A percentile compares a stretch with the other conserved stretches of the same genome.
phyloP scores from a whole-genome alignment of 2,888 invertebrate species.

The Linnaemya tessellans region DNA sequence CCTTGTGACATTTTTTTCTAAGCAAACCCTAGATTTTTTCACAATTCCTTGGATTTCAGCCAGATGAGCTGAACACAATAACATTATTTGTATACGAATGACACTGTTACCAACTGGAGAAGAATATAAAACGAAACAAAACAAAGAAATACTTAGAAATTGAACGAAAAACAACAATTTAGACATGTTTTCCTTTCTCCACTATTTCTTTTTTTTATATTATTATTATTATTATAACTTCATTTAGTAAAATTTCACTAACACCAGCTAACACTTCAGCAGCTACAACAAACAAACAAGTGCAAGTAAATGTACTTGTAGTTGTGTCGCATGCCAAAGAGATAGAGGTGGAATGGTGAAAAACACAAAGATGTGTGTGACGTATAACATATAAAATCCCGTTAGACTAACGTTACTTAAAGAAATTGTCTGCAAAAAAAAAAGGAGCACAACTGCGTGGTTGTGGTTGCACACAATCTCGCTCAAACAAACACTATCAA shows the following conservation, averaged over 20 bases:
- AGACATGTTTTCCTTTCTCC: slow-evolving; percentile 40
- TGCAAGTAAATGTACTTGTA: slow-evolving; percentile 24
- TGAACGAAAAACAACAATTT: slow-evolving; percentile 23
- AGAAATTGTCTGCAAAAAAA: slow-evolving; percentile 1
- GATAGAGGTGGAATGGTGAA: neutral
- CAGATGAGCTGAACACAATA: slow-evolving; percentile 57
- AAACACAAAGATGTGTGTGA: neutral
- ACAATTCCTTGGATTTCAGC: slow-evolving; percentile 56
- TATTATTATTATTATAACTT: slow-evolving; percentile 9
- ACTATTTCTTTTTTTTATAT: neutral
- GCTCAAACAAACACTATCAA: neutral
- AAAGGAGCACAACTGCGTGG: slow-evolving; percentile 38
- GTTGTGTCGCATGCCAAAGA: slow-evolving; percentile 4
- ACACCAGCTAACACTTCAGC: slow-evolving; percentile 6
- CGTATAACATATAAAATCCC: slow-evolving; percentile 48
- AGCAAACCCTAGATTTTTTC: slow-evolving; percentile 26
- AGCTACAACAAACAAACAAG: slow-evolving; percentile 1
- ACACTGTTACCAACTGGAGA: slow-evolving; percentile 64
- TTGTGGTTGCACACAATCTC: slow-evolving; percentile 47
- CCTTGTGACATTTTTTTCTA: neutral
- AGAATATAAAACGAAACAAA: slow-evolving; percentile 22
- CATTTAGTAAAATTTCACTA: slow-evolving; percentile 29
- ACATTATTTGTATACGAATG: slow-evolving; percentile 59
- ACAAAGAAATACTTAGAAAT: slow-evolving; percentile 29
- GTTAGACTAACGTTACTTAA: slow-evolving; percentile 29